Evolutionary conservation across 2,888 invertebrate species (phyloP).

Genomic region (Melieria crassipennis): DNA sequence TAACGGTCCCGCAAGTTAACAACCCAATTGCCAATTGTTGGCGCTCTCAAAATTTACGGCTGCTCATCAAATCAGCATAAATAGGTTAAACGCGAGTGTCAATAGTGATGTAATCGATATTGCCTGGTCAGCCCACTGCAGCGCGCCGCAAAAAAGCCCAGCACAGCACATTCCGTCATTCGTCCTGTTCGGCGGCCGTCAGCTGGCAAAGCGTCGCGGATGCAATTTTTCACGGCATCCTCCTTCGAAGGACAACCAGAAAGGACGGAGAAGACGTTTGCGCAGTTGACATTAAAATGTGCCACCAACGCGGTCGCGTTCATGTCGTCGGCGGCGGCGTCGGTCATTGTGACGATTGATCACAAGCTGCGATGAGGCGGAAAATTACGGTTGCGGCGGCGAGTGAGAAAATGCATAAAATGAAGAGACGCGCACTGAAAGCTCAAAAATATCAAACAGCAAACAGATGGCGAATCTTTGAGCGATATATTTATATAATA

Average conservation of each 20-base stretch:
- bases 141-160: background rate
- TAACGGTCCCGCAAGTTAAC: background rate
- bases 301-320: background rate
- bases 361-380: conserved; percentile 33
- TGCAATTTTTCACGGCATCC: conserved; percentile 32
- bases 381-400: conserved; percentile 18
- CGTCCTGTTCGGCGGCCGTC: background rate
- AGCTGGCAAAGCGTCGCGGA: conserved; percentile 16
- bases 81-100: conserved; percentile 63
- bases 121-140: conserved; percentile 33
- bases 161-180: conserved; percentile 13
- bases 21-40: conserved; percentile 39
- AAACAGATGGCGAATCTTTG: background rate
- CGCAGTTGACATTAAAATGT: no score
- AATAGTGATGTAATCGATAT: conserved; percentile 59
- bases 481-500: background rate
- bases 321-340: background rate
- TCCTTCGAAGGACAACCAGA: conserved; percentile 4
- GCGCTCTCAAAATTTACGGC: conserved; percentile 57
- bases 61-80: conserved; percentile 62
- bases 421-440: background rate
- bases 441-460: background rate
- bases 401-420: conserved; percentile 2
- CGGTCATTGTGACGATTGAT: conserved; percentile 31
- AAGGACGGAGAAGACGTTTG: no score